phyloP scores from a whole-genome alignment of 1,140 invertebrate species.

The Doryteuthis pealeii region DNA sequence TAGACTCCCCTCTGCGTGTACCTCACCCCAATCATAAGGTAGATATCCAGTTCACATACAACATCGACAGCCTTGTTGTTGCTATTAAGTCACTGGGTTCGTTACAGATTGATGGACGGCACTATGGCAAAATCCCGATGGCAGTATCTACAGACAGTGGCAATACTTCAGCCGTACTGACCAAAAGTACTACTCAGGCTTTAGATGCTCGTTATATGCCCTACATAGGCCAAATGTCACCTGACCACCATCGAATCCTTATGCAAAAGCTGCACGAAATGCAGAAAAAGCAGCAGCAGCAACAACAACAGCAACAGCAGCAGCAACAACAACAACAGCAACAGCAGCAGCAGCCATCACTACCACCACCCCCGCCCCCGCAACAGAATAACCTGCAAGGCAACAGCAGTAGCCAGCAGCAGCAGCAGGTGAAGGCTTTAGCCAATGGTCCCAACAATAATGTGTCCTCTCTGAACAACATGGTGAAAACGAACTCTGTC shows the following conservation, averaged over 20 bases:
- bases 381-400: conserved; percentile 19
- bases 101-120: conserved; percentile 43
- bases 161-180: neutral
- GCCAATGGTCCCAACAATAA: neutral
- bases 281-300: conserved; percentile 6
- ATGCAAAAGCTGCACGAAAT: conserved; percentile 2
- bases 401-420: conserved; percentile 24
- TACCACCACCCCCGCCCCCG: conserved; percentile 14
- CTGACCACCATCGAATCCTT: neutral
- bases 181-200: neutral
- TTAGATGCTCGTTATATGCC: neutral
- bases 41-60: conserved; percentile 47
- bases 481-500: conserved; percentile 11
- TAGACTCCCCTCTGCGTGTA: conserved; percentile 42
- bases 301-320: conserved; percentile 12
- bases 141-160: neutral
- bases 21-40: conserved; percentile 50
- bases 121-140: conserved; percentile 20
- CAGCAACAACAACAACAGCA: neutral
- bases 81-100: conserved; percentile 41
- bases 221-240: neutral
- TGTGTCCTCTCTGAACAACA: neutral
- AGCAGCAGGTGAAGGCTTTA: neutral
- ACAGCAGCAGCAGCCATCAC: conserved; percentile 18
- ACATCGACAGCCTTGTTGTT: conserved; percentile 35